Evolutionary conservation across 2,888 invertebrate species (phyloP), one percentile per base, ranked within the genome.

Genomic region (Chymomyza amoena): DNA sequence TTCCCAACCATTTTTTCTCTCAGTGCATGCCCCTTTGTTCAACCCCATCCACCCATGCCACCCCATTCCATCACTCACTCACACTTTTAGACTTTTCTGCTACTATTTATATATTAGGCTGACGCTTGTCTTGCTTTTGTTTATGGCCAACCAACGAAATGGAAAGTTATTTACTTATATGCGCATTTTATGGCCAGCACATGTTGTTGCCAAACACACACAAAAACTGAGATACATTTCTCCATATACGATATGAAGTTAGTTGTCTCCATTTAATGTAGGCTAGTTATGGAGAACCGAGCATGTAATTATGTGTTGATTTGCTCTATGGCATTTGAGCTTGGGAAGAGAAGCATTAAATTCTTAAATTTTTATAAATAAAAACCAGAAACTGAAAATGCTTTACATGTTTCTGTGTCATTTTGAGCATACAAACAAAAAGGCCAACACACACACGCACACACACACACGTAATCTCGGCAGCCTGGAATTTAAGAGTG

Each of bases 131-230:
- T 57, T 75, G 72, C 73, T 84, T 86, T 81, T 75, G 79, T 84
- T 85, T 88, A 85, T 81, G 87, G 73, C 80, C 75, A 80, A 73
- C 80, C 75, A 80, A 76, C 84, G 74, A 86, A 85, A 85, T 86
- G 87, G 88, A 85, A 85, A 85, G 87, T 88, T 85, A 87, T 88
- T 84, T 84, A 84, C 86, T 88, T 74, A 79, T 73, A 75, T 68
- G 75, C 68, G 66, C 73, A 77, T 84, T 84, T 85, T 88, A 85
- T 85, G 87, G 69, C 87, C 77, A 70, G 76, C 79, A 84, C 84
- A 88, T 84, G 84, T 36, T 84, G 78, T 50, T 20, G 6, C 68
- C 60, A 61, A 69, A 18, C 15, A 57, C 9, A 57, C 9, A n/a
- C 54, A 54, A 4, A 54, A 54, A 13, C 39, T 36, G 36, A 45